These are phyloP conservation scores for Aphidius ervi DNA, from an alignment of 1,140 invertebrate species.

Conservation along the genomic window DNA sequence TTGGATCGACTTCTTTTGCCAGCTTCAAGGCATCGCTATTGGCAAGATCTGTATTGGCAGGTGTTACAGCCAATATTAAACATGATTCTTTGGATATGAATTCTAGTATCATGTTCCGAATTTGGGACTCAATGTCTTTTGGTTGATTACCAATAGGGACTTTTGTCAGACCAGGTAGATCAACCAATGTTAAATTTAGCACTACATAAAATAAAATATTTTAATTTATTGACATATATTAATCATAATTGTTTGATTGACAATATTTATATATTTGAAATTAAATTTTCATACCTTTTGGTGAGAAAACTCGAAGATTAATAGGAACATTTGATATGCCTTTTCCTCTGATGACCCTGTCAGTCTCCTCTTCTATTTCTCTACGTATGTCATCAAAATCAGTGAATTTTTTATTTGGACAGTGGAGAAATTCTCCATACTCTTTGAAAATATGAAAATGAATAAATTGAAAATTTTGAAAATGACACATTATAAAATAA, in stretches of 20 bases:
- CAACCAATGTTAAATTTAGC: slow-evolving; percentile 91
- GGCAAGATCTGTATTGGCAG: slow-evolving; percentile 93
- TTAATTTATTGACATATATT: no score
- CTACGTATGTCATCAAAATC: slow-evolving; percentile 94
- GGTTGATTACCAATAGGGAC: slow-evolving; percentile 95
- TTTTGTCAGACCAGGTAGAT: slow-evolving; percentile 94
- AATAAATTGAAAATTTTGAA: not conserved
- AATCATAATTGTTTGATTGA: no score
- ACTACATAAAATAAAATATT: slow-evolving; percentile 50
- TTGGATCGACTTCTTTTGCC: slow-evolving; percentile 93
- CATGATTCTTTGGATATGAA: slow-evolving; percentile 92
- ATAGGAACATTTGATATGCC: slow-evolving; percentile 98
- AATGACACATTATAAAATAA: not conserved
- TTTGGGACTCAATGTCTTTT: slow-evolving; percentile 87
- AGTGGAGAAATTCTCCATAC: slow-evolving; percentile 97
- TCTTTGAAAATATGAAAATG: slow-evolving; percentile 60
- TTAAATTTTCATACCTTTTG: slow-evolving; percentile 57
- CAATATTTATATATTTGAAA: no score
- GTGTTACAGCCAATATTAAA: slow-evolving; percentile 95
- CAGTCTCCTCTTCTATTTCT: slow-evolving; percentile 98
- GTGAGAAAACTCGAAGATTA: slow-evolving; percentile 96
- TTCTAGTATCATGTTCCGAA: slow-evolving; percentile 90
- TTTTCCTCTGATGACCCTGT: slow-evolving; percentile 96
- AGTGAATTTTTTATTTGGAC: slow-evolving; percentile 94
- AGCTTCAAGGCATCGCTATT: slow-evolving; percentile 94